A percentile compares a stretch with the other conserved stretches of the same genome.
Evolutionary conservation across 2,113 vertebrate genomes (phyloP).

Genomic region (Alectura lathami): DNA sequence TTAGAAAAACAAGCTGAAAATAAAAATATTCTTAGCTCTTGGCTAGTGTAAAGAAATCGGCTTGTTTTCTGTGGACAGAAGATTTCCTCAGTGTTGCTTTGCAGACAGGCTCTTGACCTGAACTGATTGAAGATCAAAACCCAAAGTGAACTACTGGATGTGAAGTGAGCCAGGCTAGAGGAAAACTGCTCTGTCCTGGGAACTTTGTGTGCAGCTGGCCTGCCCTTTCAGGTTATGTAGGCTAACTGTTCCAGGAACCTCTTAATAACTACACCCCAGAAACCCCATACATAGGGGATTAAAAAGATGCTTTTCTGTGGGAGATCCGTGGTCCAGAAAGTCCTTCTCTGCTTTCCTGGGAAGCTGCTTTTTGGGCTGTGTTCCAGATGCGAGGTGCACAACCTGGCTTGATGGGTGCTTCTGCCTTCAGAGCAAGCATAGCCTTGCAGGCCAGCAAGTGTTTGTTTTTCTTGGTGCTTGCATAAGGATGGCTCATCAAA

Average conservation of each 20-base stretch:
- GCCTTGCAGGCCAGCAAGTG: neutral
- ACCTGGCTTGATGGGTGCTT: neutral
- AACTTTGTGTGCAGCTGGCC: neutral
- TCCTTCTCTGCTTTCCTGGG: neutral
- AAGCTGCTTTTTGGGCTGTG: neutral
- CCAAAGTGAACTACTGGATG: neutral
- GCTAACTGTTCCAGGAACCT: neutral
- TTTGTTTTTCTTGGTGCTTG: neutral
- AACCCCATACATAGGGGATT: rapidly evolving
- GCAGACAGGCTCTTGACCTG: neutral
- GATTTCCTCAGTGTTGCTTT: neutral
- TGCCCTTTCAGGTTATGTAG: neutral
- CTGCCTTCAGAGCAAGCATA: neutral
- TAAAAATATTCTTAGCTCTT: neutral
- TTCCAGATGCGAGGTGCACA: neutral
- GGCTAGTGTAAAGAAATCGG: neutral
- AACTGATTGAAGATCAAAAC: neutral
- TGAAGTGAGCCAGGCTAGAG: neutral
- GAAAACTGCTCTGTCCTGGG: neutral
- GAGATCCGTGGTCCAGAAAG: neutral
- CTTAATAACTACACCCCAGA: neutral
- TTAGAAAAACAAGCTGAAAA: neutral
- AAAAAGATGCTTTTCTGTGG: neutral
- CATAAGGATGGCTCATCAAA: neutral
- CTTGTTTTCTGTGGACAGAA: neutral